Evolutionary conservation across 2,888 invertebrate species (phyloP).

Genomic region (Idaea straminata): DNA sequence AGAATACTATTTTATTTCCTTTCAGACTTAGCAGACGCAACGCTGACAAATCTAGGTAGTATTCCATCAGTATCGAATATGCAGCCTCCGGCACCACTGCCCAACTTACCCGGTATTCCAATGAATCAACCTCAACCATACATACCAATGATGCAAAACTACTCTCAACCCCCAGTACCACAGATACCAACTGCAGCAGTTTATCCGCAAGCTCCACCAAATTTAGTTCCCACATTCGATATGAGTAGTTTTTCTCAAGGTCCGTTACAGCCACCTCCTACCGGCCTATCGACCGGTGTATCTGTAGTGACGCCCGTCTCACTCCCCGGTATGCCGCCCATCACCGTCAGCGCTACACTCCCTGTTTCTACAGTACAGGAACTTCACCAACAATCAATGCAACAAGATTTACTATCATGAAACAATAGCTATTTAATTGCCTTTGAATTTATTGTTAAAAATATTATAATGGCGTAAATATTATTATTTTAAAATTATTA

Average conservation of each 20-base stretch:
- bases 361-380: slow-evolving; percentile 82
- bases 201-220: slow-evolving; percentile 39
- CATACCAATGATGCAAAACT: slow-evolving; percentile 74
- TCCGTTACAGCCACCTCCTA: slow-evolving; percentile 59
- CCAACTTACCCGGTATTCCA: slow-evolving; percentile 73
- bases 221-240: slow-evolving; percentile 68
- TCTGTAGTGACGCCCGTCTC: slow-evolving; percentile 85
- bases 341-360: slow-evolving; percentile 87
- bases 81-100: slow-evolving; percentile 76
- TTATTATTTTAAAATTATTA: slow-evolving; percentile 11
- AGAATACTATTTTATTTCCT: slow-evolving; percentile 19
- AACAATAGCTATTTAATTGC: slow-evolving; percentile 34
- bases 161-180: slow-evolving; percentile 49
- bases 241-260: slow-evolving; percentile 63
- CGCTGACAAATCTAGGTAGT: slow-evolving; percentile 72
- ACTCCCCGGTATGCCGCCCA: slow-evolving; percentile 89
- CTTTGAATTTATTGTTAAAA: slow-evolving; percentile 37
- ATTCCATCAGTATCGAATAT: slow-evolving; percentile 74
- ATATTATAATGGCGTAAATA: slow-evolving; percentile 23
- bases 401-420: slow-evolving; percentile 71
- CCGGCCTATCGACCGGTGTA: slow-evolving; percentile 50
- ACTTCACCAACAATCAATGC: slow-evolving; percentile 68
- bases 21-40: slow-evolving; percentile 72
- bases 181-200: slow-evolving; percentile 26
- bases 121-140: slow-evolving; percentile 78